Conservation (phyloP, 2,797 vertebrate species). For the Enteromius trimaculatus region DNA sequence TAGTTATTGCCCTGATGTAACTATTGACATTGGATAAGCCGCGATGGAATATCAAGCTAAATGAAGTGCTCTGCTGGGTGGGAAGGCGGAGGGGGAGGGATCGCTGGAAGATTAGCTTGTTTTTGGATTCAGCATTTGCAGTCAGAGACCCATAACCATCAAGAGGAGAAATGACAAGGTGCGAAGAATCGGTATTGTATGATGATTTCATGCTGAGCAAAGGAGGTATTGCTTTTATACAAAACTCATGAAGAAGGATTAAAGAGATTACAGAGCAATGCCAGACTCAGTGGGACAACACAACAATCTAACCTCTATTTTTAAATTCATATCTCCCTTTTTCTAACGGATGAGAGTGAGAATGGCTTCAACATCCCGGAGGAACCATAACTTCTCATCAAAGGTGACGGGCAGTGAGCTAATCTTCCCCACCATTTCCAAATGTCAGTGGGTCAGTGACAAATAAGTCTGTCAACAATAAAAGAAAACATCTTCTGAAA, state of each 20-base stretch:
- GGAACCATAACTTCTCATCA: slow-evolving; percentile 27
- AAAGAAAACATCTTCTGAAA: background rate
- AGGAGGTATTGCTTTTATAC: slow-evolving; percentile 6
- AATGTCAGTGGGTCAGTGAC: background rate
- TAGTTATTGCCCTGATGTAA: slow-evolving; percentile 52
- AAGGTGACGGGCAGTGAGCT: background rate
- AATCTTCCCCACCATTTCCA: background rate
- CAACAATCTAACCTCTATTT: slow-evolving; percentile 14
- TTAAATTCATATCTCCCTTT: slow-evolving; percentile 15
- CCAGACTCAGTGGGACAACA: slow-evolving; percentile 5
- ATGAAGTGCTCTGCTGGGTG: slow-evolving; percentile 36
- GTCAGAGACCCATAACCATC: slow-evolving; percentile 14
- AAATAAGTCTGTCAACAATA: background rate
- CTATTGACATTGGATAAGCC: slow-evolving; percentile 55
- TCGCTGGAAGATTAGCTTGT: slow-evolving; percentile 36
- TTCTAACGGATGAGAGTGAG: slow-evolving; percentile 5
- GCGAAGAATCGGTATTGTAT: slow-evolving; percentile 20
- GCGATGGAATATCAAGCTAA: slow-evolving; percentile 27
- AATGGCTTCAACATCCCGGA: background rate
- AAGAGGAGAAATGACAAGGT: slow-evolving; percentile 26
- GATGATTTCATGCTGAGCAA: slow-evolving; percentile 38
- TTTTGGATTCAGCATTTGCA: slow-evolving; percentile 38
- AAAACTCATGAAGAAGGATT: slow-evolving; percentile 39
- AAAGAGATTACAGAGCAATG: slow-evolving; percentile 26
- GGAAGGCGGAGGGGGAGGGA: slow-evolving; percentile 9